Percentiles rank a stretch among this genome's conserved stretches.
Conservation (phyloP, 1,140 invertebrate genomes). For the Thaumatotibia leucotreta region DNA sequence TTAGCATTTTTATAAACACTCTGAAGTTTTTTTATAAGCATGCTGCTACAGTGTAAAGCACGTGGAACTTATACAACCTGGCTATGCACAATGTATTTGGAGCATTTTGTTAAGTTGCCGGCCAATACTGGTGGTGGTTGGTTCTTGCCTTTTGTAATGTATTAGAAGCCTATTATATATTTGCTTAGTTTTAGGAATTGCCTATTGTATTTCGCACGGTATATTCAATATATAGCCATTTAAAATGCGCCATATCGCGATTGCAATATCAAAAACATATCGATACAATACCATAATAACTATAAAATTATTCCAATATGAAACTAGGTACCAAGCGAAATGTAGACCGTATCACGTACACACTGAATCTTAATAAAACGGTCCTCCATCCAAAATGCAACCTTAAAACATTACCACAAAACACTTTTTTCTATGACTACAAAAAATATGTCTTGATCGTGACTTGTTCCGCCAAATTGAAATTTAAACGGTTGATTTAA, state of each 20-base stretch:
- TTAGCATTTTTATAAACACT: no score
- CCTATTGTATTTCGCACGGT: neutral
- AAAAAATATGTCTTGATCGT: neutral
- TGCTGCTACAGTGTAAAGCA: no score
- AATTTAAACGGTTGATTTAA: neutral
- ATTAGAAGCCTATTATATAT: neutral
- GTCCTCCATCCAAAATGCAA: constrained; percentile 18
- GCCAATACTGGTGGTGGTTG: no score
- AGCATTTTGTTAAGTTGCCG: no score
- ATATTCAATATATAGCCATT: neutral
- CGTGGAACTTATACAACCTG: no score
- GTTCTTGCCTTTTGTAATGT: neutral
- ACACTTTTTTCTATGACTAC: neutral
- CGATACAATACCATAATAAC: constrained; percentile 45
- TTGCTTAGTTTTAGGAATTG: neutral
- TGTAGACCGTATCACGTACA: constrained; percentile 66
- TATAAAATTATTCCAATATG: constrained; percentile 65
- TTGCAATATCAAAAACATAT: constrained; percentile 13
- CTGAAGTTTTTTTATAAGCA: no score
- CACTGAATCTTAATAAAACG: constrained; percentile 58
- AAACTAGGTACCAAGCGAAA: constrained; percentile 68
- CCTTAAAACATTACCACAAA: constrained; percentile 18
- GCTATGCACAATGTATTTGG: neutral
- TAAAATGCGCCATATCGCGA: neutral
- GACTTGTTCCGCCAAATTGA: constrained; percentile 16